Base-by-base conservation (phyloP, 2,888 invertebrate genomes). In the Monopis laevigella region DNA sequence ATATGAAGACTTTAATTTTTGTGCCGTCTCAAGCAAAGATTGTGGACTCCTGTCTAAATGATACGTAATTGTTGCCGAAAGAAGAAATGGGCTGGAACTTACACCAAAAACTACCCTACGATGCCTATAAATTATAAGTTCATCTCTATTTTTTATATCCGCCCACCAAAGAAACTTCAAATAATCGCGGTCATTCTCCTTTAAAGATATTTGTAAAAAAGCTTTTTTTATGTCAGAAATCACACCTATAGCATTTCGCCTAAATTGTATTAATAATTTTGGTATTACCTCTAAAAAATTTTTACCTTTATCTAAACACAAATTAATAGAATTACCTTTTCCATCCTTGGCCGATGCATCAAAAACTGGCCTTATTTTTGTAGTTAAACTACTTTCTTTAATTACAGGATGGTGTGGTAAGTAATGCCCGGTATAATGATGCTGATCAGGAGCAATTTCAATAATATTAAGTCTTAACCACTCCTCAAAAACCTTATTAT, bases 191-290 rank as follows among this genome's bases (percentile, higher is more conserved):
- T 62, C 55, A 2, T 42, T 18, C 40, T 44, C 18, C 6, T 42
- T n/a, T 1, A 57, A 14, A 24, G 44, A 44, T 10, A 59, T 55
- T 46, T 54, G 55, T 11, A 55, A 41, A 43, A 61, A 61, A 0
- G 55, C 58, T 36, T 54, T 53, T 8, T 45, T 19, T 2, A 62
- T 58, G 44, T 57, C 54, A 4, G 54, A 42, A 2, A 46, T 41
- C 1, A 51, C 47, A 10, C 51, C 55, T 21, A 52, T 42, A 30
- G 43, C 47, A 24, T 41, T 16, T 6, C 38, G 6, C 12, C 48
- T 41, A 44, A 54, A 53, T 18, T 43, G 19, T 5, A 50, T 8
- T 12, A 50, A 30, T 10, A 48, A 13, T 16, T 39, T 35, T 2
- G 49, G 46, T 18, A 49, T 49, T 8, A 32, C 47, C 4, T 52